Evolutionary conservation across 2,113 vertebrate species (phyloP), one percentile per base, ranked within the genome.

Genomic region (Hyperopisus bebe): DNA sequence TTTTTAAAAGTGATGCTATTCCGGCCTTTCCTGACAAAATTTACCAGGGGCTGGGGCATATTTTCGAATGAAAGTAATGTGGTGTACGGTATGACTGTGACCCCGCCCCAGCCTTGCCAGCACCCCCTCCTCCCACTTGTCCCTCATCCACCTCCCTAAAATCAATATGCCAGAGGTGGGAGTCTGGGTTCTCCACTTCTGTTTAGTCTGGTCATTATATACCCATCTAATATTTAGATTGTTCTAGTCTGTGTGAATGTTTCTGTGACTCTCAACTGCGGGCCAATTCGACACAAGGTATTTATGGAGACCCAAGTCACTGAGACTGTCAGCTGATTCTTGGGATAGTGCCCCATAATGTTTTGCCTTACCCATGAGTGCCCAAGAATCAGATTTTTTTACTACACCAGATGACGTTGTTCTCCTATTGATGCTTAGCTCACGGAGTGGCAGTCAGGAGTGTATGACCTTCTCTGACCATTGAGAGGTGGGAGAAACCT

Each of bases 391-490:
- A 13, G 50, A 48, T 13, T 15, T 50, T 50, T 51, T 17, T 51
- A 17, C 50, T 17, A 51, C 50, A 17, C 50, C 50, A 17, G 50
- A 3, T 51, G 50, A 51, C 53, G 5, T 55, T 0, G 53, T 80
- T 8, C 80, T 47, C 21, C 35, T 58, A 31, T 44, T 46, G 80
- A 42, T 27, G 42, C 42, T 3, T 46, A 39, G 24, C 7, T 48
- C 89, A 85, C 84, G 62, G 89, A 87, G 39, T n/a, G 89, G 83
- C 47, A 62, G 55, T 58, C 39, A 46, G 84, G 8, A 90, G 66
- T 51, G 80, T 62, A 46, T 47, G 83, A 83, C 46, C 82, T 86
- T 21, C 89, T 86, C 39, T 89, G 89, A 86, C 85, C 89, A 31
- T 53, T 3, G 80, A 11, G 19, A 74, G 82, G 15, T 5, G 46